phyloP scores from a whole-genome alignment of 2,113 vertebrate species.

The Gulo gulo region DNA sequence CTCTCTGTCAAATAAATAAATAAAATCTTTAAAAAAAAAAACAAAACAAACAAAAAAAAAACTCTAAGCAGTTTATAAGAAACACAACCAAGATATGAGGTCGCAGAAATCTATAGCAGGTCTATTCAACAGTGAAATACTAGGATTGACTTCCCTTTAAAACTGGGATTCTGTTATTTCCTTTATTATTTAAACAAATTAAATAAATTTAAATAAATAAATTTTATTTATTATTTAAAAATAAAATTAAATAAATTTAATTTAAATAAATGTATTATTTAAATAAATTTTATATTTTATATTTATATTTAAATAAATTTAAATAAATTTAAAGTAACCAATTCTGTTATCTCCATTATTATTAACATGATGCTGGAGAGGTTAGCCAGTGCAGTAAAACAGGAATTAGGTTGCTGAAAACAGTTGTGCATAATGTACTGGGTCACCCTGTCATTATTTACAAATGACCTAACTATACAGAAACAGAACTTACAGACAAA shows the following conservation, averaged over 20 bases:
- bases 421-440: background rate
- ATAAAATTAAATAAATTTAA: too few species aligned
- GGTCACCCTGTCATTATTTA: background rate
- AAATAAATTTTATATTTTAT: too few species aligned
- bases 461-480: background rate
- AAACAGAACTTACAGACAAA: background rate
- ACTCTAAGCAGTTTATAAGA: background rate
- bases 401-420: background rate
- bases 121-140: background rate
- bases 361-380: background rate
- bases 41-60: too few species aligned
- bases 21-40: too few species aligned
- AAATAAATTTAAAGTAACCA: too few species aligned
- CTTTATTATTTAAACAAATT: background rate
- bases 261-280: too few species aligned
- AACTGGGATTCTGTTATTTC: background rate
- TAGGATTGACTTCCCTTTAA: background rate
- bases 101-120: background rate
- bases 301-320: too few species aligned
- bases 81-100: background rate
- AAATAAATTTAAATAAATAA: too few species aligned
- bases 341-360: background rate
- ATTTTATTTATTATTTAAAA: too few species aligned
- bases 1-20: too few species aligned
- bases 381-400: background rate